Base-by-base conservation (phyloP, 1,140 invertebrate species). In the Gryllus bimaculatus region DNA sequence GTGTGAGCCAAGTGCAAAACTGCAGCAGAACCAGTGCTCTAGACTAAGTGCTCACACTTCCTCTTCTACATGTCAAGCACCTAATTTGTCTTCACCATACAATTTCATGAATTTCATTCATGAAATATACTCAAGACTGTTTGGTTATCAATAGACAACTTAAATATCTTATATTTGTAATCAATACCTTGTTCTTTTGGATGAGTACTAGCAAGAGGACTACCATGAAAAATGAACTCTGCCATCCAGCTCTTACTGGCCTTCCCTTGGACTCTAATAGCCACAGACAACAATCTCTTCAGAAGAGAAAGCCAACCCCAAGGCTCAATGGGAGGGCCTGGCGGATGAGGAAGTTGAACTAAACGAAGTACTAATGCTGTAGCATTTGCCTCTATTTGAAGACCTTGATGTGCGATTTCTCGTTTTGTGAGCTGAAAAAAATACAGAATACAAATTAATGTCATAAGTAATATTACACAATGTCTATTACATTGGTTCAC, bases 371-470 rank as follows among this genome's bases (percentile, higher is more conserved):
- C 93, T 26, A 96, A 88, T 66, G 93, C 93, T 0, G 94, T 94
- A 0, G 95, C 96, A 85, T 95, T 93, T 26, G 94, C 94, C 87
- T 98, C 96, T 0, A 96, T 92, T 86, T 96, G 94, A 77, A 97
- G 88, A 5, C 96, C 96, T 86, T 96, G 94, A 87, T 98, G 96
- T 75, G 94, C 92, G 80, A 98, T 94, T 79, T 93, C 93, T 81
- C 92, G 89, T 80, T 90, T 91, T 8, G 92, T 91, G 73, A 97
- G 85, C 91, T 94, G 81, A 76, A 83, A 83, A 81, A 80, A 80
- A 39, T 48, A 80, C 79, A 80, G 18, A 78, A 74, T 26, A 18
- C 76, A 78, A n/a, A 73, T 80, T 39, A 78, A 66, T 66, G 7
- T 18, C 54, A 7, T 66, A 66, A 66, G 54, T 13, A 66, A 66